Conservation (phyloP, 2,888 invertebrate species). For the Drosophila cracens region DNA sequence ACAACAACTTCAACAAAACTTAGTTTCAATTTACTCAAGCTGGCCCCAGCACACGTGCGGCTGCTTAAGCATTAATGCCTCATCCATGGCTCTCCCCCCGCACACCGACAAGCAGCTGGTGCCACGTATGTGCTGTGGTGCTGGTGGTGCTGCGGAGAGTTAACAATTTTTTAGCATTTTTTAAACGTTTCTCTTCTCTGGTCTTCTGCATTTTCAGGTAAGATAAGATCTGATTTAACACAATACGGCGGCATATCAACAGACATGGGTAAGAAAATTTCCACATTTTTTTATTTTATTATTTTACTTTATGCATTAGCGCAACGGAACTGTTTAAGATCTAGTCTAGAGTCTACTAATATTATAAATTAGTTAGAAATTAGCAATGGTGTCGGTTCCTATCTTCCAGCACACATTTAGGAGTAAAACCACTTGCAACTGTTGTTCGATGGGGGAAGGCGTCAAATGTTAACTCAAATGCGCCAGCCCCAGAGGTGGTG, state of each 20-base stretch:
- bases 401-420: conserved; percentile 32
- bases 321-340: conserved; percentile 14
- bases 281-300: conserved; percentile 74
- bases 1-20: conserved; percentile 34
- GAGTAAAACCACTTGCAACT: conserved; percentile 8
- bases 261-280: conserved; percentile 84
- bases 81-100: conserved; percentile 8
- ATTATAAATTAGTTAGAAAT: conserved; percentile 32
- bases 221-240: conserved; percentile 85
- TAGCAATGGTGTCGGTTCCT: conserved; percentile 55
- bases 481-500: conserved; percentile 40
- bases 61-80: conserved; percentile 63
- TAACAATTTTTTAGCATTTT: conserved; percentile 68
- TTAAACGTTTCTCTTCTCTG: conserved; percentile 72
- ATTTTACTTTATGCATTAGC: conserved; percentile 16
- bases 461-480: conserved; percentile 30
- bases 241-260: conserved; percentile 84
- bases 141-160: conserved; percentile 40
- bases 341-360: conserved; percentile 52
- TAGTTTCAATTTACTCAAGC: conserved; percentile 52
- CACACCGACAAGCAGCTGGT: neutral
- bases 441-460: conserved; percentile 17
- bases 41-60: conserved; percentile 63
- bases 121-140: neutral
- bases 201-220: conserved; percentile 77